Base-by-base conservation (phyloP, 2,888 invertebrate species). In the Hydropsyche betteni region DNA sequence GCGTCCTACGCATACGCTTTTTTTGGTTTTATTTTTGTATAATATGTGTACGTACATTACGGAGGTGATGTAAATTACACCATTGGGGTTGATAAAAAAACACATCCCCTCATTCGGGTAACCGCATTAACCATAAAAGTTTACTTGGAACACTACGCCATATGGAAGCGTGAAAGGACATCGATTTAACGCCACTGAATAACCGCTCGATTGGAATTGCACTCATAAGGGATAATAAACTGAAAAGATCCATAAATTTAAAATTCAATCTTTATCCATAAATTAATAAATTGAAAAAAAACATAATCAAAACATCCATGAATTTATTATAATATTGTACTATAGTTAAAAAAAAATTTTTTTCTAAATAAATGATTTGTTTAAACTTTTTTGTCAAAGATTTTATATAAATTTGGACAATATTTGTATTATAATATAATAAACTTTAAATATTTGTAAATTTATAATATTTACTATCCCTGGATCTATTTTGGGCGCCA, bases 101-200 rank as follows among this genome's bases (percentile, higher is more conserved):
- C 55, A 72, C 64, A 58, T 55, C 72, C 58, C 72, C 72, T 44
- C 55, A 14, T 72, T 61, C 38, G 72, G 44, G 55, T 72, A 72
- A 72, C 72, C 72, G 61, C 72, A 72, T 72, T 72, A 72, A 72
- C 72, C 72, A 72, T 58, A 72, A 72, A 72, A 70, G 53, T 70
- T 50, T 51, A 70, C 70, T 70, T 34, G 68, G 70, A 69, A 71
- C 72, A 79, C 68, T 74, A 76, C 73, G 77, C 76, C 76, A 77
- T 76, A 78, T 71, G 77, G 75, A 81, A 80, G 81, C 80, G 78
- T 79, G 80, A 82, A 80, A 81, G 81, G 80, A 80, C 80, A 80
- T 80, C 81, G 80, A 79, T 79, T 76, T 76, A 77, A 80, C 80
- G 77, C 78, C 80, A 76, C 75, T 71, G 64, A 75, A 70, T 70